These are phyloP conservation scores for Streptopelia turtur DNA, from an alignment of 2,797 vertebrate genomes.

Conservation along the genomic window DNA sequence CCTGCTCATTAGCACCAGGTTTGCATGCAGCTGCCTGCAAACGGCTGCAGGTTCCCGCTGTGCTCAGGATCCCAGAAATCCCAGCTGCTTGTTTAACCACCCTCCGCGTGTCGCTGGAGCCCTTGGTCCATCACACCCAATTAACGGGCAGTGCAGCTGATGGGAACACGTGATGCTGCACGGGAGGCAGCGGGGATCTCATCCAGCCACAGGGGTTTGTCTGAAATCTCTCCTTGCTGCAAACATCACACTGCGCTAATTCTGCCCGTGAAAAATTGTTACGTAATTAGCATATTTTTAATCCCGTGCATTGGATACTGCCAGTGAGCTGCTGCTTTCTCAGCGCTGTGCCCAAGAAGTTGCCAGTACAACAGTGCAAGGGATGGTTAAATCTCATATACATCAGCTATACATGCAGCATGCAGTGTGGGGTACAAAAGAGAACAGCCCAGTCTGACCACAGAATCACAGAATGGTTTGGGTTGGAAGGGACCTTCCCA, in stretches of 20 bases:
- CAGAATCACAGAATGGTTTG: too few species aligned
- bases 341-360: neutral
- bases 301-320: neutral
- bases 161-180: neutral
- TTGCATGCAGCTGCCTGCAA: neutral
- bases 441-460: neutral
- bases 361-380: fast-evolving
- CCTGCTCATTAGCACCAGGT: neutral
- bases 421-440: neutral
- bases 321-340: neutral
- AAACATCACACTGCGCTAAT: neutral
- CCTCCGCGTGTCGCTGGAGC: neutral
- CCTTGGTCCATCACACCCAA: neutral
- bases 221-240: neutral
- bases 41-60: neutral
- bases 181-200: neutral
- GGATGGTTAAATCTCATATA: neutral
- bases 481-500: too few species aligned
- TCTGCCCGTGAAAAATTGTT: neutral
- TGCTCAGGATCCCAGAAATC: neutral
- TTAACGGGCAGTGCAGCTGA: neutral
- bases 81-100: neutral
- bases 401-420: neutral
- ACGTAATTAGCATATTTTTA: neutral
- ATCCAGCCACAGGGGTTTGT: neutral